Evolutionary conservation across 1,140 invertebrate genomes (phyloP).

Genomic region (Cardiocondyla obscurior): DNA sequence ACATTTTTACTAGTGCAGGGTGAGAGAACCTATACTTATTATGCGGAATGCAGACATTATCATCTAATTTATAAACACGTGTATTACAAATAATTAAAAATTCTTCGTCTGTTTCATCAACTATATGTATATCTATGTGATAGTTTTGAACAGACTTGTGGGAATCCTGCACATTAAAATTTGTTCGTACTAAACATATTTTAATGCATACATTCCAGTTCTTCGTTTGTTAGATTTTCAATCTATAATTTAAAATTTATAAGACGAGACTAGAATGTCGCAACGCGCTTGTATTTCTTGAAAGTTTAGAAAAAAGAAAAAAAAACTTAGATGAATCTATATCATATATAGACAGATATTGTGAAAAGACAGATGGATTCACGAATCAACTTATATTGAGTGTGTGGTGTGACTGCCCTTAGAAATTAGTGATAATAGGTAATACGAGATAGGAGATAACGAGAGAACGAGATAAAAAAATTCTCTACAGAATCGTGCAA

Average conservation of each 20-base stretch:
- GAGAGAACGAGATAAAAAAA: conserved; percentile 33
- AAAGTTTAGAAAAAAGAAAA: conserved; percentile 43
- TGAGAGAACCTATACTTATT: conserved; percentile 28
- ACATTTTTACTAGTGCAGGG: conserved; percentile 40
- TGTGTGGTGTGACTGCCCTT: conserved; percentile 40
- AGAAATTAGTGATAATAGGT: conserved; percentile 43
- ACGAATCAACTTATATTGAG: conserved; percentile 24
- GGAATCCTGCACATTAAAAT: conserved; percentile 9
- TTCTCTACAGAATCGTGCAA: conserved; percentile 29
- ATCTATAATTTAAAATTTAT: conserved; percentile 22
- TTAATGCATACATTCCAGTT: neutral
- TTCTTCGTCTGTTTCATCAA: neutral
- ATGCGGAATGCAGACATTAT: conserved; percentile 6
- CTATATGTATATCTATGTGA: neutral
- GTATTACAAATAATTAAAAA: neutral
- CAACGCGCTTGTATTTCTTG: conserved; percentile 49
- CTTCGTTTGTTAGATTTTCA: conserved; percentile 23
- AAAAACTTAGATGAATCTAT: conserved; percentile 45
- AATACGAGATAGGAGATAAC: conserved; percentile 5
- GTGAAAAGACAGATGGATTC: neutral
- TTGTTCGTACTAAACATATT: conserved; percentile 26
- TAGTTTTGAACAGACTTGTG: neutral
- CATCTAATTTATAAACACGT: neutral
- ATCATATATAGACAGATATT: conserved; percentile 45
- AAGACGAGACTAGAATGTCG: conserved; percentile 19